Conservation (phyloP, 2,888 invertebrate species). For the Alcis repandata region DNA sequence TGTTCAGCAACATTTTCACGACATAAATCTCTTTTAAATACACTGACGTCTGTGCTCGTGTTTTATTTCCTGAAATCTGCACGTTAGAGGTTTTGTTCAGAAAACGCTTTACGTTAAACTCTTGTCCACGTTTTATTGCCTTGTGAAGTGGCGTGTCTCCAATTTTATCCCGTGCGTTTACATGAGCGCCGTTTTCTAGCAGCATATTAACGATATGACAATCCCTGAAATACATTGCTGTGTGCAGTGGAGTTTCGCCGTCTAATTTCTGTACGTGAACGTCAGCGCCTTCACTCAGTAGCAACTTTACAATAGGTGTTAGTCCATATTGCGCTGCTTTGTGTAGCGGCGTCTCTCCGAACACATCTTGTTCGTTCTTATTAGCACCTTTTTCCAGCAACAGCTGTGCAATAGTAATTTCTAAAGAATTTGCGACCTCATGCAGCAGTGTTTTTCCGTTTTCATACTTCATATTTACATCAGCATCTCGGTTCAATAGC, state of each 20-base stretch:
- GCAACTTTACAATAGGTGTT: neutral
- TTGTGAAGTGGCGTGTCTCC: neutral
- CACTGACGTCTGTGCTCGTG: too few species aligned
- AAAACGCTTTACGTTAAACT: neutral
- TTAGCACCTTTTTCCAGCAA: neutral
- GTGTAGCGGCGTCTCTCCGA: neutral
- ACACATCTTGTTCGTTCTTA: neutral
- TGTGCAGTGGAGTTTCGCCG: neutral
- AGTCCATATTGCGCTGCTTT: neutral
- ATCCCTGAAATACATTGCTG: too few species aligned
- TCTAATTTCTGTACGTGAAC: neutral
- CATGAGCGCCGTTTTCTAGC: neutral
- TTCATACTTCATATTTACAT: neutral
- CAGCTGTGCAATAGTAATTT: neutral
- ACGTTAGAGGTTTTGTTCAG: too few species aligned
- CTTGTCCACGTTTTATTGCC: neutral
- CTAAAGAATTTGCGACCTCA: neutral
- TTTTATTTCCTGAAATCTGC: too few species aligned
- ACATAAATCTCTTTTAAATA: too few species aligned
- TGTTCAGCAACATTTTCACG: too few species aligned
- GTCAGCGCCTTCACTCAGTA: neutral
- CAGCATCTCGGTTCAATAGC: neutral
- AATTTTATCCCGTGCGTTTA: neutral
- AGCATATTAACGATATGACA: too few species aligned
- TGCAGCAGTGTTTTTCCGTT: neutral